Evolutionary conservation across 2,888 invertebrate genomes (phyloP).

Genomic region (Synanthedon formicaeformis): DNA sequence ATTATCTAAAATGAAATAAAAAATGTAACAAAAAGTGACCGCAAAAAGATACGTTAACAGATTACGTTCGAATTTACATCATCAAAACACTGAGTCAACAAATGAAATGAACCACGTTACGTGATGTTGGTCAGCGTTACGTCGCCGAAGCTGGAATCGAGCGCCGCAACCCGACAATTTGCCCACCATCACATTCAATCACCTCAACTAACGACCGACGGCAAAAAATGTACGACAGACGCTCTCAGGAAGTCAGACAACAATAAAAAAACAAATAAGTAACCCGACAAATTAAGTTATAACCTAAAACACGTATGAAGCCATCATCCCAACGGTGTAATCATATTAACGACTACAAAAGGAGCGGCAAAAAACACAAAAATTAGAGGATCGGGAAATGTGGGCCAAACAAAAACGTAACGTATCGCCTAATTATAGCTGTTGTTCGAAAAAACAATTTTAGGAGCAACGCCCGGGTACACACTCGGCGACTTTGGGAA

Average conservation of each 20-base stretch:
- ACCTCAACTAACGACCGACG: constrained; percentile 57
- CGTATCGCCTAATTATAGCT: constrained; percentile 69
- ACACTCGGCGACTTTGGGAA: constrained; percentile 31
- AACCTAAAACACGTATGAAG: constrained; percentile 71
- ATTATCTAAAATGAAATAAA: not conserved
- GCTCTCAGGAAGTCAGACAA: constrained; percentile 65
- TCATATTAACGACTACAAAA: constrained; percentile 72
- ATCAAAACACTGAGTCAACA: constrained; percentile 34
- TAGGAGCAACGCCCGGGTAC: constrained; percentile 44
- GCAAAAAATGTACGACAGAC: constrained; percentile 61
- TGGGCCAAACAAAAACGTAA: constrained; percentile 71
- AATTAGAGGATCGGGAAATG: constrained; percentile 71
- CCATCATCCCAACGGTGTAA: constrained; percentile 70
- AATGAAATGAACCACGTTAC: constrained; percentile 35
- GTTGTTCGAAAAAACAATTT: constrained; percentile 68
- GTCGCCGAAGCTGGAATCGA: constrained; percentile 10
- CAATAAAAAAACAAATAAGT: constrained; percentile 68
- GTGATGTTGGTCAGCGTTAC: constrained; percentile 19
- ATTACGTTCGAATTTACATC: constrained; percentile 41
- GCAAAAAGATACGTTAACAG: constrained; percentile 27
- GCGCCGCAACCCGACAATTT: constrained; percentile 37
- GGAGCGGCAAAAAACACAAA: constrained; percentile 66
- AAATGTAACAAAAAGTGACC: constrained; percentile 1
- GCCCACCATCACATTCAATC: constrained; percentile 65
- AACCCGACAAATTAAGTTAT: constrained; percentile 69